phyloP scores from a whole-genome alignment of 30 jellyfish, hydroid and myxozoan species.

The Hydractinia symbiolongicarpus region DNA sequence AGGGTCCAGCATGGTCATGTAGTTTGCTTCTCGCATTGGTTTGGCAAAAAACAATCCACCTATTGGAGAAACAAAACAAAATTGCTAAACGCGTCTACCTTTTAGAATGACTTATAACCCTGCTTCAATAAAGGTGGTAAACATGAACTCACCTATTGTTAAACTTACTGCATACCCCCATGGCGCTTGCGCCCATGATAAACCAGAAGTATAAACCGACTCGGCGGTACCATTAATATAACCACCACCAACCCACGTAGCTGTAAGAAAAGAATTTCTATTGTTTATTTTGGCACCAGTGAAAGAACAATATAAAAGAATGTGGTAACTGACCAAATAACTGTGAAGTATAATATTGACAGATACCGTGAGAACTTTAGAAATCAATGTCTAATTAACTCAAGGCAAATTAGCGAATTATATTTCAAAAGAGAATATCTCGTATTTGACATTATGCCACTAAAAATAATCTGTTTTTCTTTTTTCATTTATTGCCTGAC shows the following conservation, averaged over 20 bases:
- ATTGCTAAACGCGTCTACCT: too few relatives aligned
- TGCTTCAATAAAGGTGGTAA: neutral
- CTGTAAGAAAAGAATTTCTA: conserved; percentile 18
- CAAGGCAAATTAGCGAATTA: too few relatives aligned
- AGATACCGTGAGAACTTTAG: too few relatives aligned
- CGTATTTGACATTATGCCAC: too few relatives aligned
- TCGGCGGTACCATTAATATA: conserved; percentile 95
- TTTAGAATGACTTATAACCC: neutral
- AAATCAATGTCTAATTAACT: too few relatives aligned
- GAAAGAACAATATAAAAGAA: too few relatives aligned
- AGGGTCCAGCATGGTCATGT: conserved; percentile 75
- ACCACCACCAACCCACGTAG: conserved; percentile 99
- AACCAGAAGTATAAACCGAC: conserved; percentile 81
- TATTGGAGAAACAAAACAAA: neutral
- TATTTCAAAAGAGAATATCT: too few relatives aligned
- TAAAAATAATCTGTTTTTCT: too few relatives aligned
- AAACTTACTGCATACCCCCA: conserved; percentile 94
- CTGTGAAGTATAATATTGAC: too few relatives aligned
- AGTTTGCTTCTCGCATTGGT: conserved; percentile 38
- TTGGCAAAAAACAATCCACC: conserved; percentile 81
- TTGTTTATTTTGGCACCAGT: too few relatives aligned
- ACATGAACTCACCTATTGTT: conserved; percentile 56
- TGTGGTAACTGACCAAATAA: too few relatives aligned
- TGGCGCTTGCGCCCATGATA: conserved; percentile 96
- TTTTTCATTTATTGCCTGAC: too few relatives aligned